phyloP scores from a whole-genome alignment of 2,797 vertebrate species.

The Forpus xanthops region DNA sequence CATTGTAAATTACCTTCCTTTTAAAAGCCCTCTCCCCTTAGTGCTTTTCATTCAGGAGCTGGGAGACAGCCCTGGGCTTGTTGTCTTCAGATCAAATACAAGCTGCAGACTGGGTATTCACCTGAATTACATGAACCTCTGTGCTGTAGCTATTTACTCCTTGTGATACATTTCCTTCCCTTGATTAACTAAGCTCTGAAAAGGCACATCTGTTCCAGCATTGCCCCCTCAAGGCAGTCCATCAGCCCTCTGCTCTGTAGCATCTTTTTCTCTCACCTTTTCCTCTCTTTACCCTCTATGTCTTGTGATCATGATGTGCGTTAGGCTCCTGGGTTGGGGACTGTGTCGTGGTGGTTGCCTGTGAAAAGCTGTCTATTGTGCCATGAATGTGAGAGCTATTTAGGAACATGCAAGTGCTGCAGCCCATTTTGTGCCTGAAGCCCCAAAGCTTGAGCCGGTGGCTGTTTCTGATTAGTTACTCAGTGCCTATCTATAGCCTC shows the following conservation, averaged over 20 bases:
- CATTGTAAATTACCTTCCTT: slow-evolving; percentile 63
- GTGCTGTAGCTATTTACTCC: slow-evolving; percentile 35
- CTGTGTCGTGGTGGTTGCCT: background rate
- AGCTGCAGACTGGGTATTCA: slow-evolving; percentile 27
- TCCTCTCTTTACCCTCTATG: background rate
- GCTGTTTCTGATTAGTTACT: background rate
- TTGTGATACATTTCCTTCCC: slow-evolving; percentile 52
- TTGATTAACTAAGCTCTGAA: slow-evolving; percentile 41
- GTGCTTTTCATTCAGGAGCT: slow-evolving; percentile 53
- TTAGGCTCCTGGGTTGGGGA: background rate
- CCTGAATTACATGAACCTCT: slow-evolving; percentile 50
- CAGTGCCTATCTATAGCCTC: background rate
- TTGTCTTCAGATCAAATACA: slow-evolving; percentile 63
- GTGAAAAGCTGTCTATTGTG: background rate
- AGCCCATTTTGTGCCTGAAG: background rate
- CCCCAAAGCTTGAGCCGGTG: background rate
- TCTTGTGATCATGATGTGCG: background rate
- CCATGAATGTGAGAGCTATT: background rate
- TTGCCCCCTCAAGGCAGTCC: slow-evolving; percentile 48
- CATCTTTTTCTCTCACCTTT: slow-evolving; percentile 11
- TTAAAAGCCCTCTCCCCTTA: slow-evolving; percentile 55
- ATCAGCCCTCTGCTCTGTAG: background rate
- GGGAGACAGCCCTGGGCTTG: slow-evolving; percentile 46
- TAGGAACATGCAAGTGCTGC: background rate
- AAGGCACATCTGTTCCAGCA: slow-evolving; percentile 36